phyloP scores from a whole-genome alignment of 2,113 vertebrate genomes.

The Turnix velox region DNA sequence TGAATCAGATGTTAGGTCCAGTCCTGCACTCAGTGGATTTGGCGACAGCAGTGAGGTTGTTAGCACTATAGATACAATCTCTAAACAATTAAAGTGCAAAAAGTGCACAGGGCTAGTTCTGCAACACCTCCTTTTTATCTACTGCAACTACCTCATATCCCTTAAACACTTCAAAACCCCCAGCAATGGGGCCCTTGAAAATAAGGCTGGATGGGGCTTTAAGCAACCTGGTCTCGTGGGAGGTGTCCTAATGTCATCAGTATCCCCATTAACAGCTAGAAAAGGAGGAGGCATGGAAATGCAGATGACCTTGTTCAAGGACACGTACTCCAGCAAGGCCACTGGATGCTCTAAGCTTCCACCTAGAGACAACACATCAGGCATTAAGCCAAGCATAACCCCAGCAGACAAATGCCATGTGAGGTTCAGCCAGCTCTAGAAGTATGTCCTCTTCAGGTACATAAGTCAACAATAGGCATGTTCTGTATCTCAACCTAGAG shows the following conservation, averaged over 20 bases:
- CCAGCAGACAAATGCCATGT: not conserved
- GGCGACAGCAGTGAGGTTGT: not conserved
- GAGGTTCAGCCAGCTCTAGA: not conserved
- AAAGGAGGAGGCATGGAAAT: fast-evolving
- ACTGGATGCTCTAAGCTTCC: not conserved
- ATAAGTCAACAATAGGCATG: not conserved
- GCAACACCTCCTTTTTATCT: not conserved
- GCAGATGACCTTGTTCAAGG: not conserved
- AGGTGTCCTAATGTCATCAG: fast-evolving
- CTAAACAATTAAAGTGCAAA: not conserved
- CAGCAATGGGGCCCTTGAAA: not conserved
- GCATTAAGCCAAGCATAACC: not conserved
- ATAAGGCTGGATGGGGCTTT: not conserved
- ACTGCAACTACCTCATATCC: not conserved
- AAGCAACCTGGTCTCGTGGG: not conserved
- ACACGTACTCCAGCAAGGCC: fast-evolving
- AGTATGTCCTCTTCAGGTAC: not conserved
- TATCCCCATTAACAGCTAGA: not conserved
- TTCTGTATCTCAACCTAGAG: not conserved
- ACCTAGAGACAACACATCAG: not conserved
- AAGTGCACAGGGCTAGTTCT: not conserved
- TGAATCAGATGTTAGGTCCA: not conserved
- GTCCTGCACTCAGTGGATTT: not conserved
- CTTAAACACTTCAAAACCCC: not conserved
- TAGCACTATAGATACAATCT: not conserved